Conservation (phyloP, 2,797 vertebrate genomes). For the Chaetodon trifasciatus region DNA sequence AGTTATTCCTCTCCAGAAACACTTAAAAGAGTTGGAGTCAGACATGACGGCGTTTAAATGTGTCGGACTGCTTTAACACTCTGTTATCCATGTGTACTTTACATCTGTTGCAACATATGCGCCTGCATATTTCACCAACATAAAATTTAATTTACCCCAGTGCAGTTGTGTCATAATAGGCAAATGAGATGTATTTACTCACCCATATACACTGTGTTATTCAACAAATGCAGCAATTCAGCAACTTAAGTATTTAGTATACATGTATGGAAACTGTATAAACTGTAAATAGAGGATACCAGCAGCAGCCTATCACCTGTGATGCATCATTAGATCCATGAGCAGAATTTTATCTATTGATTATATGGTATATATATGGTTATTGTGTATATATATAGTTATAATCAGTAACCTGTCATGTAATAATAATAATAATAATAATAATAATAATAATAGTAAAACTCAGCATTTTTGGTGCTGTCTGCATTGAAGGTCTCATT, state of each 20-base stretch:
- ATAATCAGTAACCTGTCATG: too few relatives aligned
- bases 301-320: neutral
- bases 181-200: neutral
- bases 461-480: neutral
- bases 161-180: neutral
- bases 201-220: neutral
- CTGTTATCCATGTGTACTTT: neutral
- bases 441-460: neutral
- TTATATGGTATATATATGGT: neutral
- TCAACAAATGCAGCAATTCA: neutral
- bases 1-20: conserved; percentile 18
- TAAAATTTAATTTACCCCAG: neutral
- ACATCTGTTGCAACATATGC: too few relatives aligned
- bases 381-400: neutral
- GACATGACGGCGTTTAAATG: neutral
- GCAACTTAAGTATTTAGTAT: conserved; percentile 9
- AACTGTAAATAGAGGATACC: conserved; percentile 29
- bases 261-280: neutral
- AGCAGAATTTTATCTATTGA: neutral
- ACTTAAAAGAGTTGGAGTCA: neutral
- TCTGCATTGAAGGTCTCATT: neutral
- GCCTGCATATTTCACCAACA: too few relatives aligned
- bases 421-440: neutral
- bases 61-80: neutral
- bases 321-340: neutral